Conservation (phyloP, 2,797 vertebrate species). For the Potorous gilbertii region DNA sequence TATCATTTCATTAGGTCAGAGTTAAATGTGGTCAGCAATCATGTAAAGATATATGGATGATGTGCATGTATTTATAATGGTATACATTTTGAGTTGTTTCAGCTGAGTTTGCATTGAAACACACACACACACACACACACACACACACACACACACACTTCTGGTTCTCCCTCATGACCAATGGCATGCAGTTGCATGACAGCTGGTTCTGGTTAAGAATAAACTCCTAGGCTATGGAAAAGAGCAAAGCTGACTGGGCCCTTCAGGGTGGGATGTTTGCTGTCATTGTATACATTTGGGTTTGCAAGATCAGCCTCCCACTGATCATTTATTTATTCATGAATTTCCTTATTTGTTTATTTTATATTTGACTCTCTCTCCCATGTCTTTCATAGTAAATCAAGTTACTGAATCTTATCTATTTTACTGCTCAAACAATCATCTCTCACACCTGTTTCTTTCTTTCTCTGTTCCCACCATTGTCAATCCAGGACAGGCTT, state of each 20-base stretch:
- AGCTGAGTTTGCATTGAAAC: not conserved
- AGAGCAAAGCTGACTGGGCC: not conserved
- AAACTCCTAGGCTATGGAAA: not conserved
- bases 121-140: not conserved
- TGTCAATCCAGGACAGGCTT: not conserved
- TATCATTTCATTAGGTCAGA: not conserved
- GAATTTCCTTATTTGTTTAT: not conserved
- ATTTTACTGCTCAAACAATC: not conserved
- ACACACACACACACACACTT: too few relatives aligned
- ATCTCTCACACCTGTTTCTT: not conserved
- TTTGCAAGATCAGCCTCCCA: not conserved
- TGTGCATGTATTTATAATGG: not conserved
- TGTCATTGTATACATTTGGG: conserved; percentile 1
- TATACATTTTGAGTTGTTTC: not conserved
- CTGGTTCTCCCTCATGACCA: not conserved
- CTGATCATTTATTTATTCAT: conserved; percentile 1
- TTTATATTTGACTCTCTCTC: not conserved
- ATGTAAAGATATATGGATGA: not conserved
- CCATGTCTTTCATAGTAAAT: not conserved
- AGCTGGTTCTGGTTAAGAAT: not conserved
- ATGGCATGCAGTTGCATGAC: not conserved
- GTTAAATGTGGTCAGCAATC: not conserved
- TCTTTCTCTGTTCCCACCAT: not conserved
- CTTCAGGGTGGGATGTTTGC: conserved; percentile 6
- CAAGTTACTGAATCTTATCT: not conserved